Evolutionary conservation across 2,113 vertebrate genomes (phyloP).

Genomic region (Scomber scombrus): DNA sequence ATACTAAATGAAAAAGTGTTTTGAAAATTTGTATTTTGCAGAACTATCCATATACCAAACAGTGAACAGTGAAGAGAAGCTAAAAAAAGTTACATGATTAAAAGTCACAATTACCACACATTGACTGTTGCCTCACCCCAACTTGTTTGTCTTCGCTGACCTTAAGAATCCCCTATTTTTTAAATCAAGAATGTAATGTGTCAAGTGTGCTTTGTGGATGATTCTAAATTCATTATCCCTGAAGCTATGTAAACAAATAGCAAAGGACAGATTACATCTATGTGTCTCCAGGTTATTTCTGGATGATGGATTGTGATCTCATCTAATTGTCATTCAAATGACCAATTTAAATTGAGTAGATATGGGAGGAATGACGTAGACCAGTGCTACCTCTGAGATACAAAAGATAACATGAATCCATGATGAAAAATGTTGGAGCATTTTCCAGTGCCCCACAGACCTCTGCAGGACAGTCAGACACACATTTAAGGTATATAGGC

Average conservation of each 20-base stretch:
- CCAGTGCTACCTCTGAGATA: not conserved
- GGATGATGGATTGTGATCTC: not conserved
- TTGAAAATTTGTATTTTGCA: not conserved
- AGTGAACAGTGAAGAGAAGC: not conserved
- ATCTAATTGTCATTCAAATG: not conserved
- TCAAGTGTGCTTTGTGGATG: not conserved
- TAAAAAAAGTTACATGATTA: not conserved
- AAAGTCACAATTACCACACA: not conserved
- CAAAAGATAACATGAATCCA: not conserved
- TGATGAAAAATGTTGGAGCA: not conserved
- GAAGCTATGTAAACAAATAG: conserved; percentile 1
- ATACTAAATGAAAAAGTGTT: not conserved
- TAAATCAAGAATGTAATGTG: not conserved
- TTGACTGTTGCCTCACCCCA: not conserved
- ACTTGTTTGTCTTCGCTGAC: not conserved
- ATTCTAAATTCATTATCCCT: not conserved
- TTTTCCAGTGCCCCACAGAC: not conserved
- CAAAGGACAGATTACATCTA: not conserved
- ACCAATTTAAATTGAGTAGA: not conserved
- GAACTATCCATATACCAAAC: not conserved
- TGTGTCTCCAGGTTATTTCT: not conserved
- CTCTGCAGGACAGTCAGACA: not conserved
- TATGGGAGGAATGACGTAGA: no score
- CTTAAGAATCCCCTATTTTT: no score
- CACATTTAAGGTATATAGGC: not conserved